Percentiles rank a stretch among this genome's conserved stretches.
Evolutionary conservation across 2,888 invertebrate genomes (phyloP).

Genomic region (Leptinotarsa haldemani): DNA sequence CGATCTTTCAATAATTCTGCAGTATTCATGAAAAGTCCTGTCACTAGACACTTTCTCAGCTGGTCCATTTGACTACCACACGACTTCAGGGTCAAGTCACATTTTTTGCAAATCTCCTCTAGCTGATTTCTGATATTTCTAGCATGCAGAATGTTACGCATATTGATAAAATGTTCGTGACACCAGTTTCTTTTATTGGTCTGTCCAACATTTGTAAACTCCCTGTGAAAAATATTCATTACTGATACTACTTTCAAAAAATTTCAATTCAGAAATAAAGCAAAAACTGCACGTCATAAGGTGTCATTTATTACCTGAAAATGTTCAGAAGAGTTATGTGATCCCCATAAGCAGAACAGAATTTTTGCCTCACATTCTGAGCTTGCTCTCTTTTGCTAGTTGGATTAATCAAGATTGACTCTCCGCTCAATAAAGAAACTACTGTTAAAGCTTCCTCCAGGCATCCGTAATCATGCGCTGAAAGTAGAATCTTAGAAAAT

Average conservation of each 20-base stretch:
- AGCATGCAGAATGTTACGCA: conserved; percentile 85
- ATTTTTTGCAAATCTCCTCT: conserved; percentile 71
- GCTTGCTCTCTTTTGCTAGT: conserved; percentile 83
- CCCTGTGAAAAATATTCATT: conserved; percentile 4
- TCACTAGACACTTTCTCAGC: conserved; percentile 81
- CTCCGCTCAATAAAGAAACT: conserved; percentile 88
- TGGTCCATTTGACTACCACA: conserved; percentile 75
- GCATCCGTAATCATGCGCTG: conserved; percentile 81
- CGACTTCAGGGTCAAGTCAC: conserved; percentile 72
- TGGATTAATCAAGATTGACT: conserved; percentile 84
- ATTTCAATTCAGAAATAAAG: neutral
- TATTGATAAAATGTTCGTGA: conserved; percentile 87
- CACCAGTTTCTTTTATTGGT: conserved; percentile 80
- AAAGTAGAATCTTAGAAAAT: conserved; percentile 63
- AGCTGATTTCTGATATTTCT: conserved; percentile 85
- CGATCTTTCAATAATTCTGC: conserved; percentile 83
- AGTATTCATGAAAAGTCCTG: conserved; percentile 87
- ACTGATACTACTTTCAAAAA: too few relatives aligned
- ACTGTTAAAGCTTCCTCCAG: conserved; percentile 86
- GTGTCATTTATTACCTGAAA: conserved; percentile 68
- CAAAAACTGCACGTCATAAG: neutral
- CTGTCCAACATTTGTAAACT: conserved; percentile 71
- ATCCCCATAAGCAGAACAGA: conserved; percentile 88
- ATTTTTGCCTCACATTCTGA: conserved; percentile 79
- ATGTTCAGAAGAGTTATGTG: conserved; percentile 92